These are phyloP conservation scores for Drosophila greeni DNA, from an alignment of 2,888 invertebrate species.

Conservation along the genomic window DNA sequence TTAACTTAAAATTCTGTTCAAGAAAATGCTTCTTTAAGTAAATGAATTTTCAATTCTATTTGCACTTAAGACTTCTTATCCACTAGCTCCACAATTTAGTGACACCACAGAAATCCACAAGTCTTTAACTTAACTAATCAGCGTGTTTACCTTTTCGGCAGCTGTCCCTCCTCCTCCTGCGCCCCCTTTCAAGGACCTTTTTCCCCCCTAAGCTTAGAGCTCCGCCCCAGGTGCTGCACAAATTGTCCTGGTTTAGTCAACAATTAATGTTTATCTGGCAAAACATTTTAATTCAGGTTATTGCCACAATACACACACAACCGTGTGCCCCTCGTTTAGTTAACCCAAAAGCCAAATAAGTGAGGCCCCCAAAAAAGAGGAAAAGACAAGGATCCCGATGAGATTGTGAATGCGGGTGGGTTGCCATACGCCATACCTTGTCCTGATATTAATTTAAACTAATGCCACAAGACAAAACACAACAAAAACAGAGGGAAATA, in stretches of 20 bases:
- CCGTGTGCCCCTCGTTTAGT: slow-evolving; percentile 10
- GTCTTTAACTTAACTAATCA: slow-evolving; percentile 22
- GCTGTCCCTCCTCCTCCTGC: background rate
- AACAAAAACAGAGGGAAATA: slow-evolving; percentile 28
- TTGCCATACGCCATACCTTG: slow-evolving; percentile 34
- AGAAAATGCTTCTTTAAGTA: background rate
- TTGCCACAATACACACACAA: slow-evolving; percentile 19
- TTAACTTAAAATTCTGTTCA: no score
- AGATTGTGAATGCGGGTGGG: slow-evolving; percentile 22
- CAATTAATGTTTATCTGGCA: slow-evolving; percentile 47
- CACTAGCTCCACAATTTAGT: background rate
- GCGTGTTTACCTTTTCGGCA: slow-evolving; percentile 5
- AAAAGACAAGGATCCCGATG: slow-evolving; percentile 14
- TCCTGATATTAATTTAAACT: slow-evolving; percentile 65
- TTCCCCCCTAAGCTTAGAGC: slow-evolving; percentile 4
- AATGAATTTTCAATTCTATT: background rate
- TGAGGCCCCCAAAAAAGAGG: slow-evolving; percentile 14
- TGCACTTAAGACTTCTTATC: background rate
- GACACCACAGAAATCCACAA: background rate
- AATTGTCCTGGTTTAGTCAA: slow-evolving; percentile 37
- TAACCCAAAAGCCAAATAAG: slow-evolving; percentile 19
- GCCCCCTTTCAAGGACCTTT: slow-evolving; percentile 1
- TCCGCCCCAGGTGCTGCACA: slow-evolving; percentile 22
- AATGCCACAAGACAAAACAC: slow-evolving; percentile 47
- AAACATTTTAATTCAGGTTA: slow-evolving; percentile 45